These are phyloP conservation scores for Lepilemur ruficaudatus DNA, from an alignment of 2,797 vertebrate genomes.

Conservation along the genomic window DNA sequence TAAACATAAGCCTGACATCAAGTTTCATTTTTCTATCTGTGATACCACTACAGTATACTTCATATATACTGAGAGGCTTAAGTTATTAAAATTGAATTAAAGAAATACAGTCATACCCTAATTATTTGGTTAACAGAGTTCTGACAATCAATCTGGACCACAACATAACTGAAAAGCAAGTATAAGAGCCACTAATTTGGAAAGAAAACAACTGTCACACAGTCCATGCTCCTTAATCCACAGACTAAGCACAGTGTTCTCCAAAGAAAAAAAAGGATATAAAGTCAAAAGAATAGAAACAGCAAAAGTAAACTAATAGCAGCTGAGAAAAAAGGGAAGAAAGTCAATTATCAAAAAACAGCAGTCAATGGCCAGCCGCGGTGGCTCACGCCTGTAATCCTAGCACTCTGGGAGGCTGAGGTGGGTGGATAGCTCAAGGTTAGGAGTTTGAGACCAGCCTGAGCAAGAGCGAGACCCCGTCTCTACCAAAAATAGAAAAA, in stretches of 20 bases:
- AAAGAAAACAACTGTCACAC: conserved; percentile 28
- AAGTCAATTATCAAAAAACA: not conserved
- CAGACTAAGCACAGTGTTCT: not conserved
- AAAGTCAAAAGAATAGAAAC: not conserved
- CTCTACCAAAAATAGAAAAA: too few relatives aligned
- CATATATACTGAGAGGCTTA: too few relatives aligned
- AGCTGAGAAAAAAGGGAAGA: not conserved
- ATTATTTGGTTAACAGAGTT: not conserved
- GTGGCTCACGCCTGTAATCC: too few relatives aligned
- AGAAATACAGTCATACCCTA: not conserved
- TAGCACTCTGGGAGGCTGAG: too few relatives aligned
- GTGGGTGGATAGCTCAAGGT: too few relatives aligned
- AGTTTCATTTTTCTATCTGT: not conserved
- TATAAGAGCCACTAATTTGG: not conserved
- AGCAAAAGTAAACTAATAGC: not conserved
- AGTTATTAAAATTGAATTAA: not conserved
- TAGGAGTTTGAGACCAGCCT: too few relatives aligned
- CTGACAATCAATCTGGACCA: not conserved
- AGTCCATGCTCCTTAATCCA: not conserved
- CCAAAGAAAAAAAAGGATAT: not conserved
- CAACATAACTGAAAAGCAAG: not conserved
- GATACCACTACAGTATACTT: not conserved
- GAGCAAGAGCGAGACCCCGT: too few relatives aligned
- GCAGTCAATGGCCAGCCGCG: not conserved
- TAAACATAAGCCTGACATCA: not conserved